These are phyloP conservation scores for Falcunculus frontatus DNA, from an alignment of 2,113 vertebrate species.

Conservation along the genomic window DNA sequence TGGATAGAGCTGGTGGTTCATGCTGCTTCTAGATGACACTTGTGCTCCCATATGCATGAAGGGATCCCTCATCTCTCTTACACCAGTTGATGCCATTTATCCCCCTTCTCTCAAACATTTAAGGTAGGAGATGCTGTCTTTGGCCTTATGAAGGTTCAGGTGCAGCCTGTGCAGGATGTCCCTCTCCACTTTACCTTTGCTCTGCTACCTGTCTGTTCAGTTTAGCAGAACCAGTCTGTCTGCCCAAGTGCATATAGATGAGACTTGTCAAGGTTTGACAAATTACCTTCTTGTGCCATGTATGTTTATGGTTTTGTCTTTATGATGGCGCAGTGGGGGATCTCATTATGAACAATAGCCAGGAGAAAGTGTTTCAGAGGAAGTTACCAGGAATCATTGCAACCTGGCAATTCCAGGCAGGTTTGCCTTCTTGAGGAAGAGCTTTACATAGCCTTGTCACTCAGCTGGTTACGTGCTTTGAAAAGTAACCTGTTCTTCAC, in stretches of 20 bases:
- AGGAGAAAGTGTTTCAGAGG: neutral
- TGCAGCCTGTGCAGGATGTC: neutral
- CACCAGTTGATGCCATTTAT: neutral
- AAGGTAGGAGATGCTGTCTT: neutral
- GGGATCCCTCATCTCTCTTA: neutral
- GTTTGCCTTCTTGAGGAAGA: neutral
- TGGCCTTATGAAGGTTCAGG: neutral
- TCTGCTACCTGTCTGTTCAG: neutral
- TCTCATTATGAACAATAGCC: neutral
- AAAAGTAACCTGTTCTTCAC: neutral
- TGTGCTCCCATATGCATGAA: neutral
- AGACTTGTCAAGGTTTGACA: neutral
- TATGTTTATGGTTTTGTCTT: neutral
- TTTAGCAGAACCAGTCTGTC: neutral
- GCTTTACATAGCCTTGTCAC: neutral
- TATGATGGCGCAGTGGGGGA: neutral
- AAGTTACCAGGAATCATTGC: neutral
- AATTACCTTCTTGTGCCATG: neutral
- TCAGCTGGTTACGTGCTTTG: neutral
- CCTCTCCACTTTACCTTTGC: neutral
- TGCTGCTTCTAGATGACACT: neutral
- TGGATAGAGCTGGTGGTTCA: fast-evolving
- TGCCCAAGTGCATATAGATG: neutral
- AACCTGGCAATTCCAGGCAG: fast-evolving
- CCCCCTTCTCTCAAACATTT: neutral